Conservation (phyloP, 1,140 invertebrate genomes). For the Hylaeus volcanicus region DNA sequence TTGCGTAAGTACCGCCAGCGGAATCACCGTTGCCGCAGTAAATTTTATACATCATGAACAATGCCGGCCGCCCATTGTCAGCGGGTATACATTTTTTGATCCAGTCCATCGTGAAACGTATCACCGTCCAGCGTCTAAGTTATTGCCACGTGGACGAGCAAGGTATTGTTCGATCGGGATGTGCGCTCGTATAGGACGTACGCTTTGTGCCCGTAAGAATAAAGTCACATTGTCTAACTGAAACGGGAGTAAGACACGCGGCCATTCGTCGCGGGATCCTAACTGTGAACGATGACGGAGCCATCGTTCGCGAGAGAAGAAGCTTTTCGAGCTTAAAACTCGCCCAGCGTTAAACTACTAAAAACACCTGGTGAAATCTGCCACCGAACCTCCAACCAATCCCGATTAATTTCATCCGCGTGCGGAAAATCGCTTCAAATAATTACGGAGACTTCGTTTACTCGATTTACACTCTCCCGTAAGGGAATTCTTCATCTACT, state of each 20-base stretch:
- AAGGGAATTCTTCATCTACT: neutral
- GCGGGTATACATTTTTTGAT: constrained; percentile 28
- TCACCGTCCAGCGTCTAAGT: constrained; percentile 34
- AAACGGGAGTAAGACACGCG: constrained; percentile 47
- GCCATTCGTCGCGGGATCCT: constrained; percentile 30
- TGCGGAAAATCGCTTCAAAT: constrained; percentile 39
- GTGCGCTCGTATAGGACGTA: constrained; percentile 3
- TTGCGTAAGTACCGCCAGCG: constrained; percentile 11
- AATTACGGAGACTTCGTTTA: constrained; percentile 41
- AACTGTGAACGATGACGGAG: constrained; percentile 54
- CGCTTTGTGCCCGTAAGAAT: constrained; percentile 14
- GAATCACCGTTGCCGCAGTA: constrained; percentile 9
- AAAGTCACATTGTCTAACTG: constrained; percentile 53
- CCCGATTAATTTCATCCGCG: constrained; percentile 21
- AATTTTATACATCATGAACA: constrained; percentile 31
- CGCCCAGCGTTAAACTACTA: neutral
- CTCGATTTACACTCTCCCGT: neutral
- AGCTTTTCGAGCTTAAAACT: neutral
- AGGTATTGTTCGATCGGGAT: constrained; percentile 45
- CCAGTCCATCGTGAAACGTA: constrained; percentile 24
- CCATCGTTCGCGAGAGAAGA: constrained; percentile 49
- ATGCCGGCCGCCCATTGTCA: constrained; percentile 8
- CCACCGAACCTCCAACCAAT: neutral
- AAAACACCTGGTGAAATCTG: constrained; percentile 43
- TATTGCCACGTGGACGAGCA: constrained; percentile 46